phyloP scores from a whole-genome alignment of 2,797 vertebrate species.

The Amphiprion clarkii region DNA sequence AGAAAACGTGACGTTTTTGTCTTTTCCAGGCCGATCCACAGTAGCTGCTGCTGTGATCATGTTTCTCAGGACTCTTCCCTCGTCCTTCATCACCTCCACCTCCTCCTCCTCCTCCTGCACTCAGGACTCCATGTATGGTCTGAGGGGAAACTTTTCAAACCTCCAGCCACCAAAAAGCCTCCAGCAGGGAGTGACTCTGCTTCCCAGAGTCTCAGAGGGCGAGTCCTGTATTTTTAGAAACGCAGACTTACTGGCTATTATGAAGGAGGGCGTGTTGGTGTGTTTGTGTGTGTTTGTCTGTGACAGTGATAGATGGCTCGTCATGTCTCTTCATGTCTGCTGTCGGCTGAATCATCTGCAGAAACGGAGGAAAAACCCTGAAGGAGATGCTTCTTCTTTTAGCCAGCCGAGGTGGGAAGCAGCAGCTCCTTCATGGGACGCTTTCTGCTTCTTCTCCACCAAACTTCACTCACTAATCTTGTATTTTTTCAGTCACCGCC shows the following conservation, averaged over 20 bases:
- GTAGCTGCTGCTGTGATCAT: conserved; percentile 22
- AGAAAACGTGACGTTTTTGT: neutral
- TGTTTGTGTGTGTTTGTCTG: conserved; percentile 22
- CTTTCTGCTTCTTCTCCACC: too few species aligned
- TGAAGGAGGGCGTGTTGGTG: conserved; percentile 41
- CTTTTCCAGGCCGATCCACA: neutral
- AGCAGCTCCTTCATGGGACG: neutral
- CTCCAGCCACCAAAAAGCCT: conserved; percentile 57
- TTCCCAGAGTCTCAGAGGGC: conserved; percentile 48
- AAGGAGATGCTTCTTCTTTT: neutral
- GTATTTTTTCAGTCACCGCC: too few species aligned
- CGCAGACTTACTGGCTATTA: conserved; percentile 52
- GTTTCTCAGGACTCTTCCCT: conserved; percentile 42
- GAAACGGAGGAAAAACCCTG: conserved; percentile 1
- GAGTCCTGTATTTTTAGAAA: conserved; percentile 69
- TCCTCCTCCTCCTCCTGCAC: conserved; percentile 48
- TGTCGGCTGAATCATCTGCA: conserved; percentile 33
- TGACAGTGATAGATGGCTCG: conserved; percentile 53
- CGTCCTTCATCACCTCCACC: conserved; percentile 38
- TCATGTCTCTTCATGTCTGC: conserved; percentile 60
- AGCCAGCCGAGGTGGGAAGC: neutral
- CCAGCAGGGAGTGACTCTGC: conserved; percentile 60
- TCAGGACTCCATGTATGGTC: conserved; percentile 67
- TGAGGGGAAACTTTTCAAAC: conserved; percentile 60
- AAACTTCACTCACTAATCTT: neutral